Evolutionary conservation across 2,888 invertebrate genomes (phyloP).

Genomic region (Cephus pulcher): DNA sequence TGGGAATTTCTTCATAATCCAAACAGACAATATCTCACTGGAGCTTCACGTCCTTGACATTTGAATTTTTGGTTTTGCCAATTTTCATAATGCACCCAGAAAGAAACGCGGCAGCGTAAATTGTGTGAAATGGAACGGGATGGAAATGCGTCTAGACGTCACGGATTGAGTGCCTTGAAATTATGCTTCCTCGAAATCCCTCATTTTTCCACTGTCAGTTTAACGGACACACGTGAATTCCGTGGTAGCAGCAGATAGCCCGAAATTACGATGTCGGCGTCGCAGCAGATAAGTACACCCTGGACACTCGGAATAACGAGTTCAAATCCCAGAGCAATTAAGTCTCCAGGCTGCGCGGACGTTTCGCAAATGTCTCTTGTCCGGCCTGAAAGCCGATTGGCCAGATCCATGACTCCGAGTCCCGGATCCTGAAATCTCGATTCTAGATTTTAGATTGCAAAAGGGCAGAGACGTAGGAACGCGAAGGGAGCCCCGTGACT

Average conservation of each 20-base stretch:
- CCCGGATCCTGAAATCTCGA: background rate
- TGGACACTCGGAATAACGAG: conserved; percentile 45
- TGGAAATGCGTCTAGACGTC: background rate
- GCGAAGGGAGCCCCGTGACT: background rate
- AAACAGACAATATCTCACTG: background rate
- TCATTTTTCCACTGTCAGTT: background rate
- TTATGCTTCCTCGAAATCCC: background rate
- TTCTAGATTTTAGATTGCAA: background rate
- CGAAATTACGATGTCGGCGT: background rate
- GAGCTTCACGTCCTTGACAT: background rate
- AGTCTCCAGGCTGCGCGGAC: background rate
- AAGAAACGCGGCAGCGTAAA: background rate
- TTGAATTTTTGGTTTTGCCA: background rate
- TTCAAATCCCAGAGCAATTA: conserved; percentile 59
- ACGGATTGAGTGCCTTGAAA: background rate
- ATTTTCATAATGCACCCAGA: background rate
- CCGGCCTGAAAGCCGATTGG: background rate
- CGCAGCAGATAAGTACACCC: background rate
- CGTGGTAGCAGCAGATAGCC: background rate
- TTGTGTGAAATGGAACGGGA: background rate
- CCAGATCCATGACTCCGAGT: background rate
- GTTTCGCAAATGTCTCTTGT: background rate
- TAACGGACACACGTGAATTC: background rate
- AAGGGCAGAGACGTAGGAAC: background rate
- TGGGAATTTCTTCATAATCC: background rate